These are phyloP conservation scores for Gasteruption jaculator DNA, from an alignment of 2,888 invertebrate genomes.

Conservation along the genomic window DNA sequence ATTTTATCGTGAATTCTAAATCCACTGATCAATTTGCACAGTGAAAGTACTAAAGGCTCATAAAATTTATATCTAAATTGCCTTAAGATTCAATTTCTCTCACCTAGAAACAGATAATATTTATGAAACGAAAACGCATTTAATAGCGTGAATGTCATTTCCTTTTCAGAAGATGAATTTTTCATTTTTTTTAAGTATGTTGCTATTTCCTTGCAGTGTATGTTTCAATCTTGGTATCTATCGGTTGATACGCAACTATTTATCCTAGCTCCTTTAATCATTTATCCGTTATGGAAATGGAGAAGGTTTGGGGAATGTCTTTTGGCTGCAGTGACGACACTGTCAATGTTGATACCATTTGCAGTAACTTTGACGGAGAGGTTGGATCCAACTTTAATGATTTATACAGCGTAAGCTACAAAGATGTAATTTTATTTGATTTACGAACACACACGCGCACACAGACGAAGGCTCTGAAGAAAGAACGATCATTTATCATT, in stretches of 20 bases:
- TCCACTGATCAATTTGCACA: too few relatives aligned
- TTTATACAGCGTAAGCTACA: conserved; percentile 62
- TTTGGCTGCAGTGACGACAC: conserved; percentile 52
- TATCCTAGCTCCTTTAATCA: conserved; percentile 63
- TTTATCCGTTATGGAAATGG: conserved; percentile 67
- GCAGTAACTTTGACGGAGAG: conserved; percentile 58
- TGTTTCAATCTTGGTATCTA: conserved; percentile 72
- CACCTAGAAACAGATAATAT: too few relatives aligned
- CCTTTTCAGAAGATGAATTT: too few relatives aligned
- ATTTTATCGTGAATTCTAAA: too few relatives aligned
- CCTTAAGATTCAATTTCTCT: too few relatives aligned
- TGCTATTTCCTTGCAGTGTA: conserved; percentile 59
- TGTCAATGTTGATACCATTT: conserved; percentile 57
- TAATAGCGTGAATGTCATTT: too few relatives aligned
- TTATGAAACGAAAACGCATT: too few relatives aligned
- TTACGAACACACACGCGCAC: too few relatives aligned
- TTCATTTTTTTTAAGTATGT: too few relatives aligned
- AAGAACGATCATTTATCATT: background rate
- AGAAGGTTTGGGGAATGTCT: conserved; percentile 57
- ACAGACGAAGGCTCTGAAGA: too few relatives aligned
- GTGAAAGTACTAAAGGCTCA: too few relatives aligned
- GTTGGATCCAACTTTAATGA: conserved; percentile 66
- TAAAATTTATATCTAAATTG: too few relatives aligned
- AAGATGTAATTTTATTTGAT: background rate
- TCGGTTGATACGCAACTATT: conserved; percentile 64